Evolutionary conservation across 2,888 invertebrate species (phyloP).

Genomic region (Philopedon plagiatum): DNA sequence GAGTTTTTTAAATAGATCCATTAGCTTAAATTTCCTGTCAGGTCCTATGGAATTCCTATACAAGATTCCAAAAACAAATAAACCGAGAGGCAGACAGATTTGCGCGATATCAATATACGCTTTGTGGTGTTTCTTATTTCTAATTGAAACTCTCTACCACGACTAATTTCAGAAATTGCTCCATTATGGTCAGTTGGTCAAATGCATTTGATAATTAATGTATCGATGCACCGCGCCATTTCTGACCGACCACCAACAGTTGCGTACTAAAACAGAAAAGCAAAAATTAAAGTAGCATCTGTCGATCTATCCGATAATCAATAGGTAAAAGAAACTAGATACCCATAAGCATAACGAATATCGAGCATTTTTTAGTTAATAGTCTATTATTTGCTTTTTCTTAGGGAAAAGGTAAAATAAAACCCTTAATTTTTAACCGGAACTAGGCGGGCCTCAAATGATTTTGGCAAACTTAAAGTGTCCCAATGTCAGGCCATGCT

Average conservation of each 20-base stretch:
- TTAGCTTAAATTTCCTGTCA: too few relatives aligned
- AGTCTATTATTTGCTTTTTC: slow-evolving; percentile 62
- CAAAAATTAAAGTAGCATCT: slow-evolving; percentile 57
- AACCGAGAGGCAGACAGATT: too few relatives aligned
- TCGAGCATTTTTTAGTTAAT: slow-evolving; percentile 51
- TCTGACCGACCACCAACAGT: slow-evolving; percentile 45
- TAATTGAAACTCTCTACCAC: neutral
- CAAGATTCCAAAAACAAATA: too few relatives aligned
- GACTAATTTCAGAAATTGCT: slow-evolving; percentile 32
- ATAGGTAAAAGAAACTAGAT: slow-evolving; percentile 60
- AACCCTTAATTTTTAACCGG: slow-evolving; percentile 65
- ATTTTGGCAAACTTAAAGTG: slow-evolving; percentile 46
- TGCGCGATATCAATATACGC: too few relatives aligned
- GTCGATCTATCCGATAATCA: slow-evolving; percentile 58
- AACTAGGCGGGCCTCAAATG: slow-evolving; percentile 60
- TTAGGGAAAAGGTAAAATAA: slow-evolving; percentile 63
- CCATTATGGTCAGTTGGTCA: slow-evolving; percentile 37
- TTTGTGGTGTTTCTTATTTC: neutral
- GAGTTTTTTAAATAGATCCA: too few relatives aligned
- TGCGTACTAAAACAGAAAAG: slow-evolving; percentile 35
- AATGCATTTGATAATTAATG: slow-evolving; percentile 16
- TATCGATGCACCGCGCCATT: slow-evolving; percentile 10
- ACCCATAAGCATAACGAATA: slow-evolving; percentile 56
- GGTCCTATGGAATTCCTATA: too few relatives aligned
- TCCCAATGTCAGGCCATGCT: slow-evolving; percentile 11